These are phyloP conservation scores for Lepus americanus DNA, from an alignment of 2,113 vertebrate species.

Conservation along the genomic window DNA sequence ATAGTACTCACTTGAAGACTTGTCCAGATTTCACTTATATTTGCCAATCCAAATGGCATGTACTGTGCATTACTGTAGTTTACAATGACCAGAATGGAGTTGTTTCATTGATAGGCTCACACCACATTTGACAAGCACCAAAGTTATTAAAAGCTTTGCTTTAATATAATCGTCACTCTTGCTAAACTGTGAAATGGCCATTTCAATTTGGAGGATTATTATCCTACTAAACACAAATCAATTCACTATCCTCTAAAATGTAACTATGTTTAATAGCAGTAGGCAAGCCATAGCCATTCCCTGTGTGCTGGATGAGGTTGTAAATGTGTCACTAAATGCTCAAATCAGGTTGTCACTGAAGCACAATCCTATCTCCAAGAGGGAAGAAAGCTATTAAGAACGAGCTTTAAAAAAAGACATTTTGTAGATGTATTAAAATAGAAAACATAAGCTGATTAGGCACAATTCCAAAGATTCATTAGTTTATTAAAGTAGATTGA, in stretches of 20 bases:
- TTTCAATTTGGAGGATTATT: constrained; percentile 65
- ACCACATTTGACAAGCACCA: constrained; percentile 37
- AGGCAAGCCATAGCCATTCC: constrained; percentile 21
- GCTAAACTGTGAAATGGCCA: constrained; percentile 59
- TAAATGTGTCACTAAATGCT: constrained; percentile 69
- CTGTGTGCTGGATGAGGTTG: constrained; percentile 28
- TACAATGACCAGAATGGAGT: constrained; percentile 29
- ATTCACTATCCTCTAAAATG: constrained; percentile 54
- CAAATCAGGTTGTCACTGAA: constrained; percentile 66
- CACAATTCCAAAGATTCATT: constrained; percentile 84
- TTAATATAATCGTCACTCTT: constrained; percentile 61
- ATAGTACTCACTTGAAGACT: constrained; percentile 41
- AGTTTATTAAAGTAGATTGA: constrained; percentile 84
- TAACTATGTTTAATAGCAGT: constrained; percentile 58
- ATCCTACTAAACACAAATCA: constrained; percentile 59
- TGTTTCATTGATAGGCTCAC: constrained; percentile 34
- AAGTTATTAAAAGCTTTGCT: constrained; percentile 68
- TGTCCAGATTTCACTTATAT: constrained; percentile 15
- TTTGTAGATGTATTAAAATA: constrained; percentile 78
- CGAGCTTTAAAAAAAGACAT: constrained; percentile 70
- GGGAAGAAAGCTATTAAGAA: constrained; percentile 76
- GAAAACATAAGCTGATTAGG: constrained; percentile 83
- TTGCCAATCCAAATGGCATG: not conserved
- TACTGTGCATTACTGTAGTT: constrained; percentile 23
- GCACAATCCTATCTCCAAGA: constrained; percentile 60